phyloP scores from a whole-genome alignment of 2,113 vertebrate species.

The Trogon surrucura region DNA sequence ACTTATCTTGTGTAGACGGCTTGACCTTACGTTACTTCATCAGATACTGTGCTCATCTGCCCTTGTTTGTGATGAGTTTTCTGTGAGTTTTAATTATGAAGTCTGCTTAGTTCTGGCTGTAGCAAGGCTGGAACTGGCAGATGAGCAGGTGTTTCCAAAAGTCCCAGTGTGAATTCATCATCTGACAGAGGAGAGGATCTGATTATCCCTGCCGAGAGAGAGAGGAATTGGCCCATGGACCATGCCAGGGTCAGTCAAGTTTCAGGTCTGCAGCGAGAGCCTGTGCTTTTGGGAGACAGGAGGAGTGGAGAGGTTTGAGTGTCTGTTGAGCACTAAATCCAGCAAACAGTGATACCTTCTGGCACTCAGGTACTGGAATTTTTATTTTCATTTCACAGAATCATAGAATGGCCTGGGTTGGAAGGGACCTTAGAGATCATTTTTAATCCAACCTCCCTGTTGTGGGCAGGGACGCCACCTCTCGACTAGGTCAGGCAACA shows the following conservation, averaged over 20 bases:
- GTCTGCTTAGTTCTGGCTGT: neutral
- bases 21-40: neutral
- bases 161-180: neutral
- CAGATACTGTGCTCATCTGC: neutral
- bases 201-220: neutral
- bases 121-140: neutral
- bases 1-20: neutral
- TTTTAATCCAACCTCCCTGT: too few relatives aligned
- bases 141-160: neutral
- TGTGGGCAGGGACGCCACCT: too few relatives aligned
- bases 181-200: neutral
- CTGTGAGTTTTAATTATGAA: conserved; percentile 4
- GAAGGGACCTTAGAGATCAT: too few relatives aligned
- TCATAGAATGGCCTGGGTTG: too few relatives aligned
- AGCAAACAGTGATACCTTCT: neutral
- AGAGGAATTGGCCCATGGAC: neutral
- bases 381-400: neutral
- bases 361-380: neutral
- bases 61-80: neutral
- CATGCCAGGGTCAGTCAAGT: neutral
- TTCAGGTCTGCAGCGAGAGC: neutral
- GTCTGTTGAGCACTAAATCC: neutral
- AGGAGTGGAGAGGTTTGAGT: neutral
- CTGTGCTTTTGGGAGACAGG: neutral
- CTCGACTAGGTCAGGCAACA: too few relatives aligned